Evolutionary conservation across 1,140 invertebrate genomes (phyloP), one percentile per base, ranked within the genome.

Genomic region (Andrena cerasifolii): DNA sequence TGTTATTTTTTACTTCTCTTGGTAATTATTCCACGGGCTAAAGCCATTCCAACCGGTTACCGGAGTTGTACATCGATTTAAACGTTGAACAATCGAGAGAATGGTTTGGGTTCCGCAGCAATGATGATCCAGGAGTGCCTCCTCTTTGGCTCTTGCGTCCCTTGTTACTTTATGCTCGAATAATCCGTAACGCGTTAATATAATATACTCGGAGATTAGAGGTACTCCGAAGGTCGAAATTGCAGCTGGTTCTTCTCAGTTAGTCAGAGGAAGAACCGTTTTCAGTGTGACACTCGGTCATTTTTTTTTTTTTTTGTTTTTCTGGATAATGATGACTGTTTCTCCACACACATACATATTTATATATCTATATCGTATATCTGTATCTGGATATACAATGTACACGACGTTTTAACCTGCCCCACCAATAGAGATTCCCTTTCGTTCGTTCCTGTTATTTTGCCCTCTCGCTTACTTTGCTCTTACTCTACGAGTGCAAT

Each of bases 401-500:
- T 73, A 43, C 59, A 8, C 58, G 28, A 67, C 49, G 63, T 31
- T 51, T 28, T n/a, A n/a, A 40, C 16, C 43, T 53, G 28, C 6
- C 28, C 26, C n/a, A 24, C 45, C 28, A 4, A 21, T 18, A 36
- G 14, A 26, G 31, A 71, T 75, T 54, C 14, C 36, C 10, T 24
- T 61, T 65, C 49, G 8, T 67, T 40, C 3, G 3, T 10, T 72
- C 8, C 40, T 56, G 16, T 45, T 47, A 12, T 36, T 62, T 21
- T 49, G 58, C 26, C 36, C 10, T 58, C 49, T 81, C 12, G 45
- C 3, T 65, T 56, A 14, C 7, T 40, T 40, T 82, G 16, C 14
- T 56, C 58, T 83, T 79, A 83, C 31, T 61, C 68, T 75, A 79
- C 51, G 47, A 68, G 54, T 84, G 65, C 43, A 68, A 66, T 26